Base-by-base conservation (phyloP, 2,113 vertebrate genomes). In the Melanerpes formicivorus region DNA sequence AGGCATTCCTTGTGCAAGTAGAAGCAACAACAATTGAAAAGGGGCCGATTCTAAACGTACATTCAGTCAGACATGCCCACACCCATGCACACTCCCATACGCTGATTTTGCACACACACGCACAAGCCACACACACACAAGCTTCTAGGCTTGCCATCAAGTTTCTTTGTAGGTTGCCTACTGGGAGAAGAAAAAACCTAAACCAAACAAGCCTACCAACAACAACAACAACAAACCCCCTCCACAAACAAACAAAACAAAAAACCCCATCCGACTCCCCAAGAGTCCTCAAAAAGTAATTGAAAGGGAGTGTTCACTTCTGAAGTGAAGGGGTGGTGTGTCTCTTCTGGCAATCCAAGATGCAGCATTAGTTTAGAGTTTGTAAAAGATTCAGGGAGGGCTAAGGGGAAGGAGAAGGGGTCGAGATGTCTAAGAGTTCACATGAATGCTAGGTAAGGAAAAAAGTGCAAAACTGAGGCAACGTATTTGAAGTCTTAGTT, bases 391-490 rank as follows among this genome's bases (percentile, higher is more conserved):
- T 90, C 6, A 0, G 91, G 93, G 56, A 81, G 80, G 94, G 79
- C 52, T 55, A 58, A 54, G 91, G 90, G 52, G 15, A 72, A 0
- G 3, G 72, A 96, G 89, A 65, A 78, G 76, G 88, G 96, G 76
- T 58, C 80, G 94, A 96, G 94, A 96, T 96, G 97, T 97, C 97
- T 97, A 96, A 94, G 87, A 96, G 96, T 97, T 97, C 97, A 97
- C 97, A 96, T 75, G 34, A 93, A 98, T 95, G 95, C 96, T 97
- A 97, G 96, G 96, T 91, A 93, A 98, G 97, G 97, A 98, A 95
- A 95, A 98, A 98, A 98, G 98, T 98, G 98, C 98, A 98, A 98
- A 98, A 98, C 97, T 97, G 97, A 98, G 98, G 98, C 98, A 97
- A 97, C 95, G 10, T 96, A 96, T 97, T 89, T 96, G 97, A 96